Evolutionary conservation across 2,113 vertebrate species (phyloP).

Genomic region (Phasianus colchicus): DNA sequence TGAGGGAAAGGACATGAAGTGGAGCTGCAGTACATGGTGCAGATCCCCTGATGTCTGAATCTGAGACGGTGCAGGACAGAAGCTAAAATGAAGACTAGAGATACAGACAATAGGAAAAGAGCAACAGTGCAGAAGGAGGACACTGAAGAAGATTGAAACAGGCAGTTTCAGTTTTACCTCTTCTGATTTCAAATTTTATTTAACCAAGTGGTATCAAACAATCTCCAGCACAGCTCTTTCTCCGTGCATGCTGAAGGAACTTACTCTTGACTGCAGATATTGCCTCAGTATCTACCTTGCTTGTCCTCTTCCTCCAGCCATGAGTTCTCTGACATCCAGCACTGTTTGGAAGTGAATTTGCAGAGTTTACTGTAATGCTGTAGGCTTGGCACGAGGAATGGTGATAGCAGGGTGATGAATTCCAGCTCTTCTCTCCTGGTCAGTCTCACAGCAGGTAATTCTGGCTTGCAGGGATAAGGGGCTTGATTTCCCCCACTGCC

Average conservation of each 20-base stretch:
- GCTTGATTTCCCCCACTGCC: background rate
- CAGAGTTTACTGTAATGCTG: background rate
- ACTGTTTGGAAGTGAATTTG: background rate
- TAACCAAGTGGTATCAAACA: background rate
- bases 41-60: background rate
- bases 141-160: background rate
- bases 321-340: background rate
- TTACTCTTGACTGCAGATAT: background rate
- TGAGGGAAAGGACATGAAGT: background rate
- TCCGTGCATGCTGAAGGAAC: background rate
- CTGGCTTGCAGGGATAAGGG: background rate
- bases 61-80: background rate
- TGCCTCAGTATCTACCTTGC: background rate
- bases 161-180: background rate
- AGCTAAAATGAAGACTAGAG: background rate
- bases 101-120: background rate
- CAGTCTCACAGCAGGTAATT: background rate
- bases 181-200: background rate
- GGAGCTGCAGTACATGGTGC: background rate
- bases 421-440: background rate
- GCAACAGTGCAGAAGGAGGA: background rate
- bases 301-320: background rate
- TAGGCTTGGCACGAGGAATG: rapidly evolving
- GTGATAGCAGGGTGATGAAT: background rate
- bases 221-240: background rate